Evolutionary conservation across 2,797 vertebrate species (phyloP).

Genomic region (Serranus cabrilla): DNA sequence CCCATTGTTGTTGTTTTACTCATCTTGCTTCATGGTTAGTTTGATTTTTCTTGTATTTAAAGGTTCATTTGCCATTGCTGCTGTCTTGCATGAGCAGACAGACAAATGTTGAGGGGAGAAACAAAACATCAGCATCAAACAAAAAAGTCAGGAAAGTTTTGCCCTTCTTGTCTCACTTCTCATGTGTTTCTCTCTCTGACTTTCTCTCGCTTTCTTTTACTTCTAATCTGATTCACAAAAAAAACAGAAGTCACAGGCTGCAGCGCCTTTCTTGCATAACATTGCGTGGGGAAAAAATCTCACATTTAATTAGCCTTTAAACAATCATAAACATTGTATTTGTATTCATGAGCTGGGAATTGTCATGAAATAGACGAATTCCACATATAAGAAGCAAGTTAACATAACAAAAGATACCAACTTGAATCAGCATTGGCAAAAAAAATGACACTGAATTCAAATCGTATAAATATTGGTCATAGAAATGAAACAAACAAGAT

Average conservation of each 20-base stretch:
- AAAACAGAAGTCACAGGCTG: background rate
- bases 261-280: background rate
- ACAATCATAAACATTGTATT: no score
- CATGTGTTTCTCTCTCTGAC: background rate
- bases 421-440: no score
- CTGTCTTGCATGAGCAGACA: constrained; percentile 21
- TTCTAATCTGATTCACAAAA: constrained; percentile 21
- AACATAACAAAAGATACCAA: no score
- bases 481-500: no score
- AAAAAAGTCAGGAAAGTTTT: constrained; percentile 20
- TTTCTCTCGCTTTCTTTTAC: background rate
- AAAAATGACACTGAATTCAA: no score
- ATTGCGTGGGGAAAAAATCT: background rate
- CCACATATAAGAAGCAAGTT: no score
- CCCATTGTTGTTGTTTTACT: constrained; percentile 24
- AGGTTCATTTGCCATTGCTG: constrained; percentile 22
- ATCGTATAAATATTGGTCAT: no score
- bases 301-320: no score
- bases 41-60: constrained; percentile 33
- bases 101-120: constrained; percentile 24
- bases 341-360: no score
- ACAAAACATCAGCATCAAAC: constrained; percentile 37
- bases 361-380: no score
- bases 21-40: constrained; percentile 24
- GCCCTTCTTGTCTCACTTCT: constrained; percentile 20